These are phyloP conservation scores for Xestobium rufovillosum DNA, from an alignment of 2,888 invertebrate genomes.

Conservation along the genomic window DNA sequence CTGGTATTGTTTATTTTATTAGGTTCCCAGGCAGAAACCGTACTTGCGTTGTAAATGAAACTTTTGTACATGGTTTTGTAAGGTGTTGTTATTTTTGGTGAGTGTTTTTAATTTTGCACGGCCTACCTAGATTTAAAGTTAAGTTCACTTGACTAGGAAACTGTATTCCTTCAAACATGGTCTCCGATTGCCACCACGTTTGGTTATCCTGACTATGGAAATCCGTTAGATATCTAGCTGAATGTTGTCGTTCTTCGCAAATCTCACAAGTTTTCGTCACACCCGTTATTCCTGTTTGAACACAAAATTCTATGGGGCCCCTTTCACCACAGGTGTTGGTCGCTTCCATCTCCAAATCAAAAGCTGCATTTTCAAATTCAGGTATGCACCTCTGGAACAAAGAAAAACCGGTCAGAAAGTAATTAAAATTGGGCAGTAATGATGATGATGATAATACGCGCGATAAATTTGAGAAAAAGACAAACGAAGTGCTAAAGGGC, in stretches of 20 bases:
- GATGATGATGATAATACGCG: no score
- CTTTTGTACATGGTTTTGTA: background rate
- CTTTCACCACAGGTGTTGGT: conserved; percentile 94
- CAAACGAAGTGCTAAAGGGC: no score
- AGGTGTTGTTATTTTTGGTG: background rate
- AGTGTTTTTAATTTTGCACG: background rate
- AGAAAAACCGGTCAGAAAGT: conserved; percentile 15
- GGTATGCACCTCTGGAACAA: conserved; percentile 82
- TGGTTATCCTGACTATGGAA: conserved; percentile 82
- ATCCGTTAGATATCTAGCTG: conserved; percentile 78
- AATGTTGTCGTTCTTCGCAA: conserved; percentile 65
- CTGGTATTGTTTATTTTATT: conserved; percentile 15
- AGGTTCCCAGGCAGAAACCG: conserved; percentile 8
- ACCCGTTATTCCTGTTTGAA: conserved; percentile 73
- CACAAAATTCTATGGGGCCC: conserved; percentile 75
- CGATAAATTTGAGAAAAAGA: no score
- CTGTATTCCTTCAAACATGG: conserved; percentile 90
- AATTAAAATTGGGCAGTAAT: no score
- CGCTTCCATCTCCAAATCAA: conserved; percentile 78
- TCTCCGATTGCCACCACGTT: conserved; percentile 98
- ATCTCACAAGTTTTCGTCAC: conserved; percentile 68
- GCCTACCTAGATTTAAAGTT: conserved; percentile 33
- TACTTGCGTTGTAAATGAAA: no score
- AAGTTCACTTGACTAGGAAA: conserved; percentile 89
- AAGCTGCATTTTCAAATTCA: conserved; percentile 95